These are phyloP conservation scores for Palythoa heliodiscus DNA, from an alignment of 92 coral and sea anemone species.

Conservation along the genomic window DNA sequence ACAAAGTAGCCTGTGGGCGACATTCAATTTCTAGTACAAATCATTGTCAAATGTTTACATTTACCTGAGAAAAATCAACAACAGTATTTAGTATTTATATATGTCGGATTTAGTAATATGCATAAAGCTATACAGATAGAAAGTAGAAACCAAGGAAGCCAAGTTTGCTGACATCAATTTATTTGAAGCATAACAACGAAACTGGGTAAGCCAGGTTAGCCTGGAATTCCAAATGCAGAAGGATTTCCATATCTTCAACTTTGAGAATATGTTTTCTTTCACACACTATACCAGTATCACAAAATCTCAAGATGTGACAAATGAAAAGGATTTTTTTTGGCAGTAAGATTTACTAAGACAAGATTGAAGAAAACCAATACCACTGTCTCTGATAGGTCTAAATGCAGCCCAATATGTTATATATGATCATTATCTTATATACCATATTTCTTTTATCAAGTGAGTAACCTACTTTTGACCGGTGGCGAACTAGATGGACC, in stretches of 20 bases:
- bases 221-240: constrained; percentile 45
- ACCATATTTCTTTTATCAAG: constrained; percentile 41
- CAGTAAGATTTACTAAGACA: constrained; percentile 42
- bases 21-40: neutral
- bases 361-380: constrained; percentile 43
- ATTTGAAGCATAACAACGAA: constrained; percentile 33
- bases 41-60: neutral
- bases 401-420: constrained; percentile 40
- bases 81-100: neutral
- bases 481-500: constrained; percentile 43
- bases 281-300: constrained; percentile 7
- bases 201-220: constrained; percentile 35
- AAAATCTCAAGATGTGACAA: constrained; percentile 34
- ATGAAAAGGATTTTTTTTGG: constrained; percentile 35
- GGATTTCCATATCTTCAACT: constrained; percentile 43
- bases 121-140: constrained; percentile 46
- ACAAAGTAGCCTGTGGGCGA: constrained; percentile 2
- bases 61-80: constrained; percentile 5
- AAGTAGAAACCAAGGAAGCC: constrained; percentile 37
- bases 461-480: constrained; percentile 36
- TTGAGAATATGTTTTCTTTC: constrained; percentile 46
- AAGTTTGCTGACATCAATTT: constrained; percentile 41
- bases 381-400: constrained; percentile 34
- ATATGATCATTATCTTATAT: constrained; percentile 40
- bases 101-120: constrained; percentile 19